phyloP scores from a whole-genome alignment of 2,113 vertebrate species.

The Phalacrocorax carbo region DNA sequence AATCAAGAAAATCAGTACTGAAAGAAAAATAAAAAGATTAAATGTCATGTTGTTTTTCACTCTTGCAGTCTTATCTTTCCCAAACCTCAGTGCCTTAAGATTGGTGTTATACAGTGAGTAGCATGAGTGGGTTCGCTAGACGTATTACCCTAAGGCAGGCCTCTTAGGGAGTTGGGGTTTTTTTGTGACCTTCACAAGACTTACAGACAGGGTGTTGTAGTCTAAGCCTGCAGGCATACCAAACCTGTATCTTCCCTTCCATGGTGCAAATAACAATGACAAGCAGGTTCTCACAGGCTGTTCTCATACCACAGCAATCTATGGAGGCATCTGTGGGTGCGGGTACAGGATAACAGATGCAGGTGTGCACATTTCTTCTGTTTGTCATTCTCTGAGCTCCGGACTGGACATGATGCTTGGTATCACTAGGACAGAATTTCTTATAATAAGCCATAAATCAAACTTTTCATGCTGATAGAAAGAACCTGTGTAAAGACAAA shows the following conservation, averaged over 20 bases:
- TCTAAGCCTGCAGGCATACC: neutral
- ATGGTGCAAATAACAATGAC: neutral
- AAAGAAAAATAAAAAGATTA: neutral
- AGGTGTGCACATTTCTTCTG: neutral
- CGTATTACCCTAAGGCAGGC: neutral
- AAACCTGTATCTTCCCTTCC: neutral
- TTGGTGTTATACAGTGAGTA: neutral
- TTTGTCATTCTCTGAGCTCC: neutral
- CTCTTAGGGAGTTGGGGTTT: accelerated
- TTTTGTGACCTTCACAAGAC: neutral
- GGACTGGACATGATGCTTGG: accelerated
- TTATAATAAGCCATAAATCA: neutral
- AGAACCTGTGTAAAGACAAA: neutral
- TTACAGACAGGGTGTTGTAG: neutral
- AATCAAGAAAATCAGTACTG: neutral
- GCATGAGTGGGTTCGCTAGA: neutral
- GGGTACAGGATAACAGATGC: neutral
- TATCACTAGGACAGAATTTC: neutral
- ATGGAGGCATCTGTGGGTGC: neutral
- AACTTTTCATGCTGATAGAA: neutral
- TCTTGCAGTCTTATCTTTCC: neutral
- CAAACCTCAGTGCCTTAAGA: neutral
- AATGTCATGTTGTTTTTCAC: neutral
- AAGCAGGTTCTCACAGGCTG: neutral
- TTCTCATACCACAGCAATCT: neutral